These are phyloP conservation scores for Hypotaenidia okinawae DNA, from an alignment of 2,797 vertebrate genomes.

Conservation along the genomic window DNA sequence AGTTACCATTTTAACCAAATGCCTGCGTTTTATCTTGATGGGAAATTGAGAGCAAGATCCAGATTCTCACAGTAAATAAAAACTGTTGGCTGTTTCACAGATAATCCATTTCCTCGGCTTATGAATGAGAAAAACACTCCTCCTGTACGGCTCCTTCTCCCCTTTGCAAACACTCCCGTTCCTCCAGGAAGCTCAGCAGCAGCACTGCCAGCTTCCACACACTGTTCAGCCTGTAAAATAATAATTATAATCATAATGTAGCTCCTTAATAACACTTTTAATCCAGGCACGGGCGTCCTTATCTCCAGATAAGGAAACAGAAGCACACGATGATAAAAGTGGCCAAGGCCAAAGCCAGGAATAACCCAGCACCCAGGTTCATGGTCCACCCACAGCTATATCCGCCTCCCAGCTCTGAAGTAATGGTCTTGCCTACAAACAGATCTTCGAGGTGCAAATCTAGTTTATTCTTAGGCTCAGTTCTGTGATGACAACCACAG, in stretches of 20 bases:
- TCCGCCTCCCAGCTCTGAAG: background rate
- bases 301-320: background rate
- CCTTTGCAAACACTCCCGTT: background rate
- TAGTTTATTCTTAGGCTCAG: background rate
- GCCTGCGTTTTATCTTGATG: slow-evolving; percentile 58
- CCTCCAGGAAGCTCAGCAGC: background rate
- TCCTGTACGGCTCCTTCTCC: background rate
- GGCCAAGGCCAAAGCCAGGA: background rate
- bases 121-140: background rate
- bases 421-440: background rate
- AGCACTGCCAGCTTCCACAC: background rate
- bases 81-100: slow-evolving; percentile 14
- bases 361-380: background rate
- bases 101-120: slow-evolving; percentile 22
- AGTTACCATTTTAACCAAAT: slow-evolving; percentile 67
- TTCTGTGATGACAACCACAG: background rate
- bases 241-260: background rate
- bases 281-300: background rate
- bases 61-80: slow-evolving; percentile 67
- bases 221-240: background rate
- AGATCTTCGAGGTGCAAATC: background rate
- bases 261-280: background rate
- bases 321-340: background rate
- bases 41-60: slow-evolving; percentile 45
- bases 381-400: background rate